phyloP scores from a whole-genome alignment of 2,888 invertebrate genomes.

The Spodoptera exigua region DNA sequence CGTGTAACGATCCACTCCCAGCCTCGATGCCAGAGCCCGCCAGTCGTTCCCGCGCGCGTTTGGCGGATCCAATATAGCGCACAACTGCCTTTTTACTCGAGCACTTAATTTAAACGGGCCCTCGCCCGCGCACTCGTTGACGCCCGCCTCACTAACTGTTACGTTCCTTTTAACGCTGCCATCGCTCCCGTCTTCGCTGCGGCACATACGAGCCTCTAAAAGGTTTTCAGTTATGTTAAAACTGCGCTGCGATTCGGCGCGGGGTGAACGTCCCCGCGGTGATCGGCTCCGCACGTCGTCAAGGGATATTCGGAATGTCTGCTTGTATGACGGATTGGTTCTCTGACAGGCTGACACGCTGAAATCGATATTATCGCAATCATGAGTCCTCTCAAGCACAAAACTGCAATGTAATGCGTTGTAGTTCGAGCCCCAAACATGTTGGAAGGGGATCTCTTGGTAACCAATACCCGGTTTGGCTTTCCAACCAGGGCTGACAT shows the following conservation, averaged over 20 bases:
- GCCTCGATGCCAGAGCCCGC: constrained; percentile 97
- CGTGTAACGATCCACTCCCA: constrained; percentile 98
- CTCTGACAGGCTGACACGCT: constrained; percentile 84
- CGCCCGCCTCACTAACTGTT: constrained; percentile 90
- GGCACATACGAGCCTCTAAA: constrained; percentile 83
- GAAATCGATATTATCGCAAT: constrained; percentile 85
- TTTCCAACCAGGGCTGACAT: constrained; percentile 96
- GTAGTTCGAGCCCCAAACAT: constrained; percentile 96
- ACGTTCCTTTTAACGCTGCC: constrained; percentile 85
- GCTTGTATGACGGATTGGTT: constrained; percentile 86
- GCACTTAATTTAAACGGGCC: constrained; percentile 90
- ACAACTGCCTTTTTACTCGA: constrained; percentile 88
- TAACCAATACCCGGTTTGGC: constrained; percentile 96
- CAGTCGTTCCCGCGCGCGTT: constrained; percentile 98
- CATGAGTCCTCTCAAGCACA: constrained; percentile 92
- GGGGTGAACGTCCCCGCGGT: constrained; percentile 84
- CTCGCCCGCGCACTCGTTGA: constrained; percentile 90
- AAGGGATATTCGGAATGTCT: constrained; percentile 85
- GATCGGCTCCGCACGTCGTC: constrained; percentile 84
- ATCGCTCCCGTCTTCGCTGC: constrained; percentile 85
- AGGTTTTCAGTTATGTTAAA: constrained; percentile 87
- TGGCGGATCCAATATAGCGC: constrained; percentile 95
- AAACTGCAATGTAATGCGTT: constrained; percentile 97
- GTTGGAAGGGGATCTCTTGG: constrained; percentile 96
- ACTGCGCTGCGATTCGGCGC: constrained; percentile 83